Base-by-base conservation (phyloP, 2,888 invertebrate genomes). In the Lepidochitona cinerea region DNA sequence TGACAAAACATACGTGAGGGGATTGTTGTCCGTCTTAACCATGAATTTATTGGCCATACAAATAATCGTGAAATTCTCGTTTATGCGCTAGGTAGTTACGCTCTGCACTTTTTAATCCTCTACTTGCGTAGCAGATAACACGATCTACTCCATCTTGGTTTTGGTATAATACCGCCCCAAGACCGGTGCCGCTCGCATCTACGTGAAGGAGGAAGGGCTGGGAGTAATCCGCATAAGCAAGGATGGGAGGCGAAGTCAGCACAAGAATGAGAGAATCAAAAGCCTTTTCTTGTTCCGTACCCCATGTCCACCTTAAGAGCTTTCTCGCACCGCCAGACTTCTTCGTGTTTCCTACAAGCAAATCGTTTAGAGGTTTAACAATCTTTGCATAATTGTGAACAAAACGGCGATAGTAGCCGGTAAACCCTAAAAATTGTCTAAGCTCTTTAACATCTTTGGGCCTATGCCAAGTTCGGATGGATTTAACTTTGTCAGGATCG, bases 81-180 rank as follows among this genome's bases (percentile, higher is more conserved):
- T 75, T 75, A 54, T 77, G 75, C 0, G 77, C 68, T 35, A 72
- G 68, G 35, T 75, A 79, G 36, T 78, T 81, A 14, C 36, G 52
- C 37, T 80, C 81, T n/a, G 75, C 36, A 49, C 70, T 72, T 37
- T 70, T 78, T 0, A 79, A 37, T 4, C 71, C 67, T 6, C 79
- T 53, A 68, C 79, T 78, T 0, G 75, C 79, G 69, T 78, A 81
- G 29, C 74, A 69, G n/a, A 80, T 75, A 18, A 79, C 75, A 12
- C 78, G 53, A 36, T 77, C 76, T 18, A 41, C 1, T 0, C 71
- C 77, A 32, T 75, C 72, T 37, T 77, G 79, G 14, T 77, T 67
- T 37, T 81, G 78, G 9, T 75, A 75, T 1, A 80, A 64, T 1
- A 81, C 81, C 18, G 71, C 77, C 0, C 81, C 77, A 14, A 80